Evolutionary conservation across 2,113 vertebrate genomes (phyloP).

Genomic region (Atlantisia rogersi): DNA sequence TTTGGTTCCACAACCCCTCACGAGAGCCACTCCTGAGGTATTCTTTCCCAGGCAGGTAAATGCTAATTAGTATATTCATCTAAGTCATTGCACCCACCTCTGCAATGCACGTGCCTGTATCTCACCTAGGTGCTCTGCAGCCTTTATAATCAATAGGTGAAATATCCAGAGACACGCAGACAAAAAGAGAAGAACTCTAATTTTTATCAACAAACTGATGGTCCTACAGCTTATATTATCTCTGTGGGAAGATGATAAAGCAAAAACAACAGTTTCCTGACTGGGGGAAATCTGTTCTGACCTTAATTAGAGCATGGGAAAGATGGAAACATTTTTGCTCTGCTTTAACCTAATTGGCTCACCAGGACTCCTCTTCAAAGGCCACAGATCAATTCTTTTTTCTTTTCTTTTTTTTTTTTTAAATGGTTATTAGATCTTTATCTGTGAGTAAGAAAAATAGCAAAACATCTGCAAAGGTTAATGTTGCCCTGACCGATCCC

Average conservation of each 20-base stretch:
- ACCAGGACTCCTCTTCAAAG: not conserved
- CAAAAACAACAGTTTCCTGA: not conserved
- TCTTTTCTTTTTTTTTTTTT: not conserved
- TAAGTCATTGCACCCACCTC: not conserved
- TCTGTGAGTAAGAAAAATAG: not conserved
- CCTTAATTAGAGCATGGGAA: not conserved
- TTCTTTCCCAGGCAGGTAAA: not conserved
- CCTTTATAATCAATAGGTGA: not conserved
- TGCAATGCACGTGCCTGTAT: not conserved
- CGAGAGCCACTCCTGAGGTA: not conserved
- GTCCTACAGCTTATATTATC: not conserved
- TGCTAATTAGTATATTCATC: not conserved
- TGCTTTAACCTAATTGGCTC: not conserved
- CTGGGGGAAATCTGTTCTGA: not conserved
- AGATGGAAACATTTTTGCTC: not conserved
- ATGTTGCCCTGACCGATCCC: not conserved
- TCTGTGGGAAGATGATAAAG: not conserved
- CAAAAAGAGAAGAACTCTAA: not conserved
- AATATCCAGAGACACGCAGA: not conserved
- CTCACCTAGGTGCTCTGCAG: not conserved
- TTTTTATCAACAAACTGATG: not conserved
- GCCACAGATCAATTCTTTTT: not conserved
- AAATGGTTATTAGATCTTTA: not conserved
- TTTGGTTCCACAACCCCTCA: not conserved
- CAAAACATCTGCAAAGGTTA: not conserved